Conservation (phyloP, 2,113 vertebrate species). For the Circaetus gallicus region DNA sequence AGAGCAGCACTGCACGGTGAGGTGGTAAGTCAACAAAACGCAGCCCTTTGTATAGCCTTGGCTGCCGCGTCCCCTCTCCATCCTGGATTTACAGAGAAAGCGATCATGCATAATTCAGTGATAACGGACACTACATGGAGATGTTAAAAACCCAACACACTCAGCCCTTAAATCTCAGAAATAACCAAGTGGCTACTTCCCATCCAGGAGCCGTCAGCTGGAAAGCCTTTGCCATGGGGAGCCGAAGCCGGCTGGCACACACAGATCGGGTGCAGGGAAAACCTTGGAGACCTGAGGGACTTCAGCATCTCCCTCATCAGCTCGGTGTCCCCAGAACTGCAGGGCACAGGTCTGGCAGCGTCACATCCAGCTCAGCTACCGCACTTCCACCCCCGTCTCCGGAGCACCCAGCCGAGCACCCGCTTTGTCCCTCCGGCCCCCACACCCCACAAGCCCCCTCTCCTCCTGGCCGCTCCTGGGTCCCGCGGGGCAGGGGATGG, state of each 20-base stretch:
- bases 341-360: fast-evolving
- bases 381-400: fast-evolving
- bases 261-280: fast-evolving
- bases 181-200: background rate
- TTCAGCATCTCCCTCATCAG: background rate
- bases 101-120: background rate
- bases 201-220: background rate
- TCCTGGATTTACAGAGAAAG: background rate
- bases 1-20: fast-evolving
- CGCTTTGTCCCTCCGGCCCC: fast-evolving
- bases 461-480: background rate
- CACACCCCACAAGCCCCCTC: fast-evolving
- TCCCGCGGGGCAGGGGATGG: background rate
- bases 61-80: background rate
- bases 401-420: fast-evolving
- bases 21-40: fast-evolving
- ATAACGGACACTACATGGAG: fast-evolving
- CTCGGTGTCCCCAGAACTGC: fast-evolving
- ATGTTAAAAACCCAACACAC: fast-evolving
- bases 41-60: too few relatives aligned
- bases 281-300: background rate
- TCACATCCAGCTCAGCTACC: fast-evolving
- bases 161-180: background rate
- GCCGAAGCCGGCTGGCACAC: fast-evolving
- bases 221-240: background rate